Conservation (phyloP, 2,888 invertebrate genomes). For the Synanthedon formicaeformis region DNA sequence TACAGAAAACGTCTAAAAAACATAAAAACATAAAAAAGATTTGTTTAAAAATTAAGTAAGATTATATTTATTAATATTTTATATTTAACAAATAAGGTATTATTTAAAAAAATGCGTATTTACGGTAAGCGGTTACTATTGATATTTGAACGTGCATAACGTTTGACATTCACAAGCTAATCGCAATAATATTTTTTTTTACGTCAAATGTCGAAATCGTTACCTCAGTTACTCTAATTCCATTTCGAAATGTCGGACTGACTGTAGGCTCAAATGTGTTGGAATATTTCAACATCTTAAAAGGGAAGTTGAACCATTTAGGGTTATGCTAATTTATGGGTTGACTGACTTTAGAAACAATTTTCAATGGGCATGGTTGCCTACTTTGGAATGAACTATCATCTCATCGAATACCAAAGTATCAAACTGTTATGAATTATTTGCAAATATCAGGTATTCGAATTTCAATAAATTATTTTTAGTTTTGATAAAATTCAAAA, state of each 20-base stretch:
- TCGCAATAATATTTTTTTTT: conserved; percentile 24
- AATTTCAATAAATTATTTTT: too few relatives aligned
- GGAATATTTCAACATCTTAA: conserved; percentile 64
- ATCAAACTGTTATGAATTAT: too few relatives aligned
- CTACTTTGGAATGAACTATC: too few relatives aligned
- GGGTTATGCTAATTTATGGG: not conserved
- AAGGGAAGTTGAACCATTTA: conserved; percentile 33
- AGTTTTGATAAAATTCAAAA: too few relatives aligned
- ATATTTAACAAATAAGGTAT: too few relatives aligned
- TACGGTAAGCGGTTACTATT: conserved; percentile 25
- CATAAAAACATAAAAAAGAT: too few relatives aligned
- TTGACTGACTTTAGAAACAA: not conserved
- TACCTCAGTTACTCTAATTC: conserved; percentile 54
- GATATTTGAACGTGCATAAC: conserved; percentile 43
- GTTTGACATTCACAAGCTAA: conserved; percentile 42
- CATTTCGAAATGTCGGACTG: conserved; percentile 56
- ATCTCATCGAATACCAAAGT: too few relatives aligned
- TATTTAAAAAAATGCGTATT: too few relatives aligned
- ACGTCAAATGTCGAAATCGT: conserved; percentile 53
- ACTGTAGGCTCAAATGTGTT: conserved; percentile 51
- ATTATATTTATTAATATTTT: too few relatives aligned
- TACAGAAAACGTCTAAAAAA: too few relatives aligned
- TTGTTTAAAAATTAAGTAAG: too few relatives aligned
- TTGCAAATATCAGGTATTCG: too few relatives aligned
- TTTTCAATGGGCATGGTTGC: not conserved